Base-by-base conservation (phyloP, 2,888 invertebrate species). In the Lithosia quadra region DNA sequence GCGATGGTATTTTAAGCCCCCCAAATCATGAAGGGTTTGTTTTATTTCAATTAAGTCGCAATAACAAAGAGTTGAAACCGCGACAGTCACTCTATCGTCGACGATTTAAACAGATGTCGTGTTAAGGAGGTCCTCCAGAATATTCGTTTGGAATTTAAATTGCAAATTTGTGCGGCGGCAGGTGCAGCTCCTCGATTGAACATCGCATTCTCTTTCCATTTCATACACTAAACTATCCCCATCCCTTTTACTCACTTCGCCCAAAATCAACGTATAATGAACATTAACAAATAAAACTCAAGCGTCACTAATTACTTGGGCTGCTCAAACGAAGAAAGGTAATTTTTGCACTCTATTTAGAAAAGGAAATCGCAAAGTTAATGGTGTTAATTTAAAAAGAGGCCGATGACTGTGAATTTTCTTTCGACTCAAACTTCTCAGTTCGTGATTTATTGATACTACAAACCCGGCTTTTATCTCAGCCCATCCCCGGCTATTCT, bases 81-180 rank as follows among this genome's bases (percentile, higher is more conserved):
- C 91, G 91, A 88, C 90, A 91, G 93, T 92, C 91, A 92, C 91
- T 94, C 92, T 88, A 94, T 94, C 89, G 90, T 89, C 94, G 90
- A 88, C 91, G 92, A 94, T 95, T 94, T 92, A 93, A 94, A 92
- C 94, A 95, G 95, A 95, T 95, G 94, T 95, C 95, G 95, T 95
- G 95, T 95, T 95, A 95, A 95, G 93, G 93, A 95, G 94, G 91
- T 93, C 93, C 92, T 94, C 89, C 85, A 80, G 89, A 94, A 94
- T 93, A 93, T 93, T 94, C 93, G 91, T 93, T 90, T 71, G 85
- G 89, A 92, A 95, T 95, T 95, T 95, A 95, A 95, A 95, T 95
- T 95, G 95, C 94, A 95, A 95, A 95, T 95, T 94, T 87, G 90
- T 90, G 88, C 90, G 91, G 92, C 82, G 92, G 91, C 94, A 94